phyloP scores from a whole-genome alignment of 2,888 invertebrate genomes.

The Oscheius sp. region DNA sequence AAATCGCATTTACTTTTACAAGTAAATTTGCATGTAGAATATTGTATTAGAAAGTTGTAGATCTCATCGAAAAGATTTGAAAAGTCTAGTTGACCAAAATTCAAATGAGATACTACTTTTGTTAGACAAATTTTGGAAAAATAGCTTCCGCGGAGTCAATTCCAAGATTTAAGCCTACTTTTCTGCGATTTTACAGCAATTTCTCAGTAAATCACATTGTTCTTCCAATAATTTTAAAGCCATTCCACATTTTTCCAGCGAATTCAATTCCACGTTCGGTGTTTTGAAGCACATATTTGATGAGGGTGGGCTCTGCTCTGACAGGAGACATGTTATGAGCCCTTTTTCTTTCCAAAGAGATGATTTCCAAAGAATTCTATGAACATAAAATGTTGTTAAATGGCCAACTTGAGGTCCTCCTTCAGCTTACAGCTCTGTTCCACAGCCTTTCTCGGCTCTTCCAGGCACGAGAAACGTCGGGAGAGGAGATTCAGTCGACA shows the following conservation, averaged over 20 bases:
- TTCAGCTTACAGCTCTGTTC: slow-evolving; percentile 5
- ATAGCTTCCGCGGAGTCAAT: too few relatives aligned
- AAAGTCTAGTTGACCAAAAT: too few relatives aligned
- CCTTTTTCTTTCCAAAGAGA: slow-evolving; percentile 18
- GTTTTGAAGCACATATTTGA: not conserved
- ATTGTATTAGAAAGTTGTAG: too few relatives aligned
- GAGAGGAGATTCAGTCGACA: slow-evolving; percentile 7
- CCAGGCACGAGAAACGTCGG: not conserved
- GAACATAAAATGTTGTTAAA: not conserved
- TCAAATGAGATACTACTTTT: too few relatives aligned
- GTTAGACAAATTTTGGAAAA: too few relatives aligned
- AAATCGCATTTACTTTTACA: not conserved
- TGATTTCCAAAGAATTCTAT: slow-evolving; percentile 10
- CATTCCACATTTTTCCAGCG: not conserved
- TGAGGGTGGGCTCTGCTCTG: not conserved
- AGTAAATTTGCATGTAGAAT: too few relatives aligned
- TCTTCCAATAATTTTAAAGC: slow-evolving; percentile 8
- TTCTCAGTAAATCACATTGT: slow-evolving; percentile 6
- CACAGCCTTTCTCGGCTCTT: slow-evolving; percentile 7
- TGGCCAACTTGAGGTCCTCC: slow-evolving; percentile 5
- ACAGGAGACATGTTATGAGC: not conserved
- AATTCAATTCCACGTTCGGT: not conserved
- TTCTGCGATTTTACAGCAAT: not conserved
- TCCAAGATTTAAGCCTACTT: not conserved
- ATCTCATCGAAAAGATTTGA: too few relatives aligned